Evolutionary conservation across 1,140 invertebrate species (phyloP).

Genomic region (Melitaea cinxia): DNA sequence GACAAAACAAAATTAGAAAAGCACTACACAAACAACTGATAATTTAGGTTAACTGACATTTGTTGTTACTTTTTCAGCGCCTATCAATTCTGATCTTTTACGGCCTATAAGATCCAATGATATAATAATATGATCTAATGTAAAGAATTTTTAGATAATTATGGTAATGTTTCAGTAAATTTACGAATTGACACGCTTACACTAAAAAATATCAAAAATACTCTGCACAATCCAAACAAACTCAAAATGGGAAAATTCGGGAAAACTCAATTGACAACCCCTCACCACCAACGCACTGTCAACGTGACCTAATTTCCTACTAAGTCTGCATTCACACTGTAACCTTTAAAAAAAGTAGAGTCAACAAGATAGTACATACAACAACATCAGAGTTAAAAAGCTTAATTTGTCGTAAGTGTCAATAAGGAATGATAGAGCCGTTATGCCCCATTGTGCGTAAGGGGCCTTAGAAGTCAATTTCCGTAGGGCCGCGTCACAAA

Average conservation of each 20-base stretch:
- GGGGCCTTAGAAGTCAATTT: conserved; percentile 24
- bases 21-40: too few relatives aligned
- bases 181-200: too few relatives aligned
- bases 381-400: not conserved
- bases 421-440: not conserved
- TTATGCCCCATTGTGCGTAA: conserved; percentile 3
- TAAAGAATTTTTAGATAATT: too few relatives aligned
- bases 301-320: conserved; percentile 20
- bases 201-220: too few relatives aligned
- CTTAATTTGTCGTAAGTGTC: not conserved
- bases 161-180: too few relatives aligned
- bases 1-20: not conserved
- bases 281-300: conserved; percentile 5
- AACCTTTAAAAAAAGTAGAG: not conserved
- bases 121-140: too few relatives aligned
- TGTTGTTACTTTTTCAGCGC: too few relatives aligned
- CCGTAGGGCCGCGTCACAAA: conserved; percentile 22
- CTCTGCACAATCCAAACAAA: not conserved
- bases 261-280: not conserved
- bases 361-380: not conserved
- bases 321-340: not conserved
- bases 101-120: too few relatives aligned
- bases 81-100: too few relatives aligned
- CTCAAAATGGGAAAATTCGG: not conserved
- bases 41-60: too few relatives aligned